These are phyloP conservation scores for Diaperis boleti DNA, from an alignment of 2,888 invertebrate species.

Conservation along the genomic window DNA sequence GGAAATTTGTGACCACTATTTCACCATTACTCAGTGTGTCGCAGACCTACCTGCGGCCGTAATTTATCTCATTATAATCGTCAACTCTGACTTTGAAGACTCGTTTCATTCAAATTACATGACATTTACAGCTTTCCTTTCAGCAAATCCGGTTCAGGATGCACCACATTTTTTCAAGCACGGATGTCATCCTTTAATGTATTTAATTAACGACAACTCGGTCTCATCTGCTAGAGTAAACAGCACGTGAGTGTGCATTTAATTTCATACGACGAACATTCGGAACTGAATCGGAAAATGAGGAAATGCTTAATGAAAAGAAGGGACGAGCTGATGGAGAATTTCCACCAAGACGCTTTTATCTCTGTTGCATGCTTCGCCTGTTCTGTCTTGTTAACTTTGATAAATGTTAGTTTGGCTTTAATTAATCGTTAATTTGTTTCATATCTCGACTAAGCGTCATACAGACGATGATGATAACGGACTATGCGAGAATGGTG, in stretches of 20 bases:
- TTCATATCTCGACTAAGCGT: conserved; percentile 23
- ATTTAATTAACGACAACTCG: conserved; percentile 3
- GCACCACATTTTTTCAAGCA: conserved; percentile 1
- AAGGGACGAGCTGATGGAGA: conserved; percentile 12
- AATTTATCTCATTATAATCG: background rate
- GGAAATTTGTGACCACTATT: too few relatives aligned
- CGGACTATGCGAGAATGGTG: too few relatives aligned
- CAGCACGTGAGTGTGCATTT: conserved; percentile 30
- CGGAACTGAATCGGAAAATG: conserved; percentile 17
- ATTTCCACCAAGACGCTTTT: conserved; percentile 20
- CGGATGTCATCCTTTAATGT: background rate
- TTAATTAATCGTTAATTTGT: conserved; percentile 39
- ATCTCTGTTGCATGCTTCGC: conserved; percentile 31
- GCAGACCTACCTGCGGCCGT: background rate
- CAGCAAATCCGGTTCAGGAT: too few relatives aligned
- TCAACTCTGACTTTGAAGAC: background rate
- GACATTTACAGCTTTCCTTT: background rate
- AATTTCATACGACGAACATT: conserved; percentile 15
- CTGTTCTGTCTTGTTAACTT: conserved; percentile 35
- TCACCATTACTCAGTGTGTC: background rate
- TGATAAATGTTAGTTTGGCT: conserved; percentile 31
- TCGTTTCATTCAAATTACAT: background rate
- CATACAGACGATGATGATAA: conserved; percentile 12
- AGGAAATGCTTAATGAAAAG: conserved; percentile 18
- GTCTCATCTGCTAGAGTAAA: conserved; percentile 10